phyloP scores from a whole-genome alignment of 1,140 invertebrate genomes.

The Palaemon carinicauda region DNA sequence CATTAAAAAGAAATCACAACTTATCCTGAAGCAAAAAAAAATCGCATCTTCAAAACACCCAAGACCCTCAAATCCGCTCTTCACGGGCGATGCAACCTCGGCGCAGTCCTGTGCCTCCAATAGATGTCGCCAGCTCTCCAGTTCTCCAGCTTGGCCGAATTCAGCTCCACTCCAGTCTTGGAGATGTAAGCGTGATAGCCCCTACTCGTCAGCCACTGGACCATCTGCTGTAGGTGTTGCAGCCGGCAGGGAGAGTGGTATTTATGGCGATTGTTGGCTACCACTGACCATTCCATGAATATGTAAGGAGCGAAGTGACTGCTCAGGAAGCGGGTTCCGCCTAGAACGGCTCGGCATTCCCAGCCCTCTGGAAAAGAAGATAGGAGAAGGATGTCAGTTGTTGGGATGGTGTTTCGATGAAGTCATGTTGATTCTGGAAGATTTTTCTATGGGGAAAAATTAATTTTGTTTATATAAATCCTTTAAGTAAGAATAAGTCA shows the following conservation, averaged over 20 bases:
- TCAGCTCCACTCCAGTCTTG: conserved; percentile 14
- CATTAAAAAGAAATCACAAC: background rate
- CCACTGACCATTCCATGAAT: conserved; percentile 50
- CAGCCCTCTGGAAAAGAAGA: conserved; percentile 26
- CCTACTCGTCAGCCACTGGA: conserved; percentile 12
- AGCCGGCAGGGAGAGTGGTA: conserved; percentile 21
- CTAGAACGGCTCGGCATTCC: conserved; percentile 34
- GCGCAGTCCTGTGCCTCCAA: conserved; percentile 20
- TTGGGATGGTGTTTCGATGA: no score
- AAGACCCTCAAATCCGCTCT: background rate
- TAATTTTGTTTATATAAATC: no score
- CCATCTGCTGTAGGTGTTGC: conserved; percentile 1
- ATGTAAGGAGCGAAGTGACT: conserved; percentile 26
- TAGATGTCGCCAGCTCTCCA: conserved; percentile 36
- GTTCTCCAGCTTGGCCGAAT: conserved; percentile 9
- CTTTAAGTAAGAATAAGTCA: no score
- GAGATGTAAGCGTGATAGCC: conserved; percentile 44
- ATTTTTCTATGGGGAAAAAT: no score
- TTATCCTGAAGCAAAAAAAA: no score
- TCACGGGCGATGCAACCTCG: background rate
- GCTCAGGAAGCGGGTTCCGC: conserved; percentile 9
- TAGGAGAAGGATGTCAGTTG: no score
- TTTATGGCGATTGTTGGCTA: conserved; percentile 40
- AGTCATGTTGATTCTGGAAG: no score
- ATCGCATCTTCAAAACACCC: background rate